Evolutionary conservation across 2,113 vertebrate genomes (phyloP).

Genomic region (Tragelaphus strepsiceros): DNA sequence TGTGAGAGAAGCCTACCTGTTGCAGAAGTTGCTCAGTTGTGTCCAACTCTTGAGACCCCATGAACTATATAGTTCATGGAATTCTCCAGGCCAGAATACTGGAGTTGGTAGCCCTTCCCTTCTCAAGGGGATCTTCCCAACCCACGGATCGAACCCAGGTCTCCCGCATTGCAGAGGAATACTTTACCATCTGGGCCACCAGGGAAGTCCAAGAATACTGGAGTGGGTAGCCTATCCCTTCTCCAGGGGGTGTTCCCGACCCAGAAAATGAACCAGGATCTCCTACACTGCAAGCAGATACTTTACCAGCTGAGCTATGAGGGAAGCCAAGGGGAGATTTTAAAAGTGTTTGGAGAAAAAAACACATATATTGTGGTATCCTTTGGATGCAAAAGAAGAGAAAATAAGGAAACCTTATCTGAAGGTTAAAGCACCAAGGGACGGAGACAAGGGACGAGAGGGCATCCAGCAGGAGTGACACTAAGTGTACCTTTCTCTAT

Average conservation of each 20-base stretch:
- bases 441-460: background rate
- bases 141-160: background rate
- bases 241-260: background rate
- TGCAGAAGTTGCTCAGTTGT: background rate
- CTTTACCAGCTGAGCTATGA: background rate
- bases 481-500: background rate
- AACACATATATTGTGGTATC: background rate
- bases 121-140: background rate
- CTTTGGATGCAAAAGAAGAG: background rate
- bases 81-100: background rate
- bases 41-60: background rate
- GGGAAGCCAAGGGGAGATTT: background rate
- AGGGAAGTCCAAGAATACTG: background rate
- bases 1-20: background rate
- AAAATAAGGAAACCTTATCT: background rate
- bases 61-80: background rate
- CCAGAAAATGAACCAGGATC: fast-evolving
- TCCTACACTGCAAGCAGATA: background rate
- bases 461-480: background rate
- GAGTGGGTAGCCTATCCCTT: background rate
- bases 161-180: background rate
- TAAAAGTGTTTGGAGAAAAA: background rate
- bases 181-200: background rate
- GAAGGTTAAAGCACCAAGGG: background rate
- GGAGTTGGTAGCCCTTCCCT: background rate